phyloP scores from a whole-genome alignment of 2,888 invertebrate species.

The Macropis europaea region DNA sequence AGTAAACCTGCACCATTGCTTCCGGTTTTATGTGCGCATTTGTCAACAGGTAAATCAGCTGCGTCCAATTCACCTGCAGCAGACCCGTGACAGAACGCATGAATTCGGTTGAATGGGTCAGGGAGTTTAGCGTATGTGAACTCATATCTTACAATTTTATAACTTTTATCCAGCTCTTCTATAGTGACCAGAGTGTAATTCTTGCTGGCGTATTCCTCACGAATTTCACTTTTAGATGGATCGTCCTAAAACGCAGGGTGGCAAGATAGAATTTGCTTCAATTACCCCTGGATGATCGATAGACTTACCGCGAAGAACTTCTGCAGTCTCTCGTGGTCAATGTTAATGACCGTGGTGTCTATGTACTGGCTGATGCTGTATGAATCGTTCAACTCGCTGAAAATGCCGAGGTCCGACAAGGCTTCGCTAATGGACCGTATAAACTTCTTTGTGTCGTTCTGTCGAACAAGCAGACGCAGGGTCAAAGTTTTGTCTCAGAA shows the following conservation, averaged over 20 bases:
- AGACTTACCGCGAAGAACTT: conserved; percentile 53
- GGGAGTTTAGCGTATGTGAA: background rate
- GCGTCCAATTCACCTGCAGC: conserved; percentile 65
- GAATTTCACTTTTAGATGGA: conserved; percentile 54
- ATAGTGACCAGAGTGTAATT: conserved; percentile 52
- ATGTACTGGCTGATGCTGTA: conserved; percentile 40
- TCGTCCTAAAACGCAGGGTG: conserved; percentile 48
- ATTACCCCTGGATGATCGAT: background rate
- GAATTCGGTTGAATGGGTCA: background rate
- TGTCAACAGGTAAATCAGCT: conserved; percentile 53
- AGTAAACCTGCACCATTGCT: conserved; percentile 60
- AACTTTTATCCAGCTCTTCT: conserved; percentile 29
- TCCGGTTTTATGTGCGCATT: conserved; percentile 19
- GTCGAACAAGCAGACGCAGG: background rate
- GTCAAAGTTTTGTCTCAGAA: background rate
- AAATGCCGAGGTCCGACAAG: conserved; percentile 48
- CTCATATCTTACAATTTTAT: conserved; percentile 40
- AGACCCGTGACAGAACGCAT: background rate
- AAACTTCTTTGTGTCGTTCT: conserved; percentile 52
- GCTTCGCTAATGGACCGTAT: conserved; percentile 51
- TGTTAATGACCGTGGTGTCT: conserved; percentile 37
- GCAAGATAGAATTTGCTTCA: background rate
- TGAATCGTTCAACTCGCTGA: conserved; percentile 36
- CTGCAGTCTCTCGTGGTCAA: conserved; percentile 58
- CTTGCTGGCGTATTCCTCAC: conserved; percentile 59